Conservation (phyloP, 1,140 invertebrate genomes). For the Drosophila kanapiae region DNA sequence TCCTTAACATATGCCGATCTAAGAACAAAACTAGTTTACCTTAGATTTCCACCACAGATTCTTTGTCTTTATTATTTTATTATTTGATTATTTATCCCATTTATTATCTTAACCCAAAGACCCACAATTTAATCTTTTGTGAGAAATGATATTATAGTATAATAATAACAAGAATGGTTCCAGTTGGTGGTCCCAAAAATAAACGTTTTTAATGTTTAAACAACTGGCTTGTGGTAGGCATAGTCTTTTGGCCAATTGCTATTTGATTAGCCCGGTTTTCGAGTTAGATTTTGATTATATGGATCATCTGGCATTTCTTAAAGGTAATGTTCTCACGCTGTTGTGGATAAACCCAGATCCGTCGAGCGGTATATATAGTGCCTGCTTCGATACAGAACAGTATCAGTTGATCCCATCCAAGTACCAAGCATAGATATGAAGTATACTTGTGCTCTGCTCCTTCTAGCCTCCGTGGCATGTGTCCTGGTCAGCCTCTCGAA, state of each 20-base stretch:
- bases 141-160: no score
- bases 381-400: not conserved
- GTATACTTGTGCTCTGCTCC: not conserved
- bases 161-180: no score
- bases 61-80: no score
- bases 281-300: not conserved
- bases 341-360: not conserved
- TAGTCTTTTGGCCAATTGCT: not conserved
- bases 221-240: no score
- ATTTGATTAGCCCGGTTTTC: not conserved
- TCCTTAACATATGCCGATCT: no score
- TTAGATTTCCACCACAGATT: no score
- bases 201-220: no score
- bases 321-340: constrained; percentile 15
- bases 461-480: constrained; percentile 11
- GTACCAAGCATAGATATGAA: constrained; percentile 7
- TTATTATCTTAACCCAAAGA: no score
- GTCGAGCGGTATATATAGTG: constrained; percentile 13
- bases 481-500: constrained; percentile 9
- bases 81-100: no score
- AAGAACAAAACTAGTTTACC: no score
- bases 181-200: no score
- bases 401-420: constrained; percentile 24
- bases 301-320: not conserved
- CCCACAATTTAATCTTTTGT: no score